Conservation (phyloP, 2,113 vertebrate species). For the Suricata suricatta region DNA sequence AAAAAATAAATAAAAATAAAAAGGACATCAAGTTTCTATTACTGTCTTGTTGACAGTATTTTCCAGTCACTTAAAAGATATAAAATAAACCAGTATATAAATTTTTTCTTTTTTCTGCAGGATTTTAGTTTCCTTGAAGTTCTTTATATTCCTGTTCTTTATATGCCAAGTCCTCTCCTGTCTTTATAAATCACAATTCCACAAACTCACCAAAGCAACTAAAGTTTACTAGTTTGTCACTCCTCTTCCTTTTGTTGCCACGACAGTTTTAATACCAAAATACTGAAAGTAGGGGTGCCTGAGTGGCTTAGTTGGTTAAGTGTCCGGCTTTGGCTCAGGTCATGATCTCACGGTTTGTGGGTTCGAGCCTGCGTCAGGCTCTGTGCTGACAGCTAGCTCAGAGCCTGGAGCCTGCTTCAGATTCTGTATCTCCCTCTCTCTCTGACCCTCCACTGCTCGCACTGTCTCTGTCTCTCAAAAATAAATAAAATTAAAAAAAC, state of each 20-base stretch:
- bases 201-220: neutral
- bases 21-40: neutral
- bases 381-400: too few species aligned
- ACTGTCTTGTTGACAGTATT: neutral
- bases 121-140: neutral
- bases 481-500: too few species aligned
- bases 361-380: too few species aligned
- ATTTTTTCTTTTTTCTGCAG: neutral
- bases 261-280: slow-evolving; percentile 38
- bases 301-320: too few species aligned
- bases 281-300: neutral
- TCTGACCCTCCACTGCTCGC: too few species aligned
- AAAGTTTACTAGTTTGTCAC: neutral
- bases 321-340: too few species aligned
- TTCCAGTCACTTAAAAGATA: neutral
- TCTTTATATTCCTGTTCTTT: neutral
- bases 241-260: slow-evolving; percentile 22
- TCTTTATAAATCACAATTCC: slow-evolving; percentile 21
- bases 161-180: neutral
- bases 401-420: too few species aligned
- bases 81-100: neutral
- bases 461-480: too few species aligned
- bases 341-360: too few species aligned
- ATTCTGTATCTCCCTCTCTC: too few species aligned
- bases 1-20: too few species aligned